Conservation (phyloP, 2,113 vertebrate species). For the Microtus pennsylvanicus region DNA sequence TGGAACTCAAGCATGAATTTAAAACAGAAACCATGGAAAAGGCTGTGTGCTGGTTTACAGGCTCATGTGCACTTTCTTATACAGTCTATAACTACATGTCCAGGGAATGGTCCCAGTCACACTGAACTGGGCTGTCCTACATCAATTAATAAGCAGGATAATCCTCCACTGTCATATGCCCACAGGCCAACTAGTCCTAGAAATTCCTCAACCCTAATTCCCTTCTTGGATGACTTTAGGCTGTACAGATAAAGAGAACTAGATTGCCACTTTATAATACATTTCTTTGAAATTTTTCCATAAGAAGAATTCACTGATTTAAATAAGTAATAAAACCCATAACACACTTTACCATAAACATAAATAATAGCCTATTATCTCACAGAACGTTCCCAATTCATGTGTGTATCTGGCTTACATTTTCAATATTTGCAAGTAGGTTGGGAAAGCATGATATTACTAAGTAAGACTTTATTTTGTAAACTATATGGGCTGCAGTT, state of each 20-base stretch:
- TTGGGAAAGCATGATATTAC: neutral
- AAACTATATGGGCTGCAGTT: neutral
- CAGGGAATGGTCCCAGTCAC: neutral
- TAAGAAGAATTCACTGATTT: neutral
- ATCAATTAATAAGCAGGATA: neutral
- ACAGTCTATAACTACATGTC: neutral
- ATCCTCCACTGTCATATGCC: no score
- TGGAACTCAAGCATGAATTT: neutral
- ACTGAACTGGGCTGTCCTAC: neutral
- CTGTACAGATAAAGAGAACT: neutral
- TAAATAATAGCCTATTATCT: neutral
- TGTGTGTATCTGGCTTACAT: neutral
- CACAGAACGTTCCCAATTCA: neutral
- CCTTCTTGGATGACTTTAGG: neutral
- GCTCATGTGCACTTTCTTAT: neutral
- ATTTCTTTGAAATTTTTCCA: neutral
- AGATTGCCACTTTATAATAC: neutral
- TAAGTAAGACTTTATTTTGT: neutral
- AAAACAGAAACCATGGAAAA: neutral
- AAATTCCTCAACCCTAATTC: no score
- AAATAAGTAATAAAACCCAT: neutral
- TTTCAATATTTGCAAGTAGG: neutral
- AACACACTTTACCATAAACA: neutral
- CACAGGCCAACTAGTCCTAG: neutral
- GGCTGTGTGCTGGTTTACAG: neutral